A percentile compares a stretch with the other conserved stretches of the same genome.
Evolutionary conservation across 2,797 vertebrate species (phyloP).

Genomic region (Acanthis flammea): DNA sequence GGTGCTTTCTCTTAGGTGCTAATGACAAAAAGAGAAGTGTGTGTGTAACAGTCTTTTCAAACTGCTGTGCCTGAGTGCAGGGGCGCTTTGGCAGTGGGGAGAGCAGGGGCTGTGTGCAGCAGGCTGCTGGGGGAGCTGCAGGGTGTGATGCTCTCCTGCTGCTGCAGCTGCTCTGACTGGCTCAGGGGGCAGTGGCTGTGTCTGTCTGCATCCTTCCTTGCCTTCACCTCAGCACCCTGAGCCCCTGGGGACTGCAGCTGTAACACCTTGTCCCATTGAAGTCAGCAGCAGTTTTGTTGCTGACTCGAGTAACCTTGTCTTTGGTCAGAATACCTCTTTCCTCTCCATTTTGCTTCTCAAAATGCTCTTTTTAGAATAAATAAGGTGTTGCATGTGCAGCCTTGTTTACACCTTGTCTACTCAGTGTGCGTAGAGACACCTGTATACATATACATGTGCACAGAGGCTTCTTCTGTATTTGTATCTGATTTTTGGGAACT

Average conservation of each 20-base stretch:
- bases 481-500: neutral
- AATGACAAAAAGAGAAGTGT: neutral
- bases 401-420: fast-evolving
- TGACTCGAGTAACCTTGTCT: neutral
- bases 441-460: fast-evolving
- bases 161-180: neutral
- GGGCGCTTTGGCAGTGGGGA: fast-evolving
- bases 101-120: neutral
- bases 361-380: neutral
- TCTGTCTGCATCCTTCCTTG: fast-evolving
- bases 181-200: neutral
- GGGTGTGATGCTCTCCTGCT: fast-evolving
- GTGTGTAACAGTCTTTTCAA: neutral
- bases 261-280: fast-evolving
- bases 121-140: neutral
- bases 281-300: neutral
- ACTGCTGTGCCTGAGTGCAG: neutral
- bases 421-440: neutral
- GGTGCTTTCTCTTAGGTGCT: neutral
- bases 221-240: neutral
- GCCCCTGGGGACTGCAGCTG: fast-evolving
- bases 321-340: neutral
- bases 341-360: neutral
- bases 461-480: neutral
- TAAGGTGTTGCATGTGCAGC: neutral